Evolutionary conservation across 2,797 vertebrate genomes (phyloP), one percentile per base, ranked within the genome.

Genomic region (Mus spretus): DNA sequence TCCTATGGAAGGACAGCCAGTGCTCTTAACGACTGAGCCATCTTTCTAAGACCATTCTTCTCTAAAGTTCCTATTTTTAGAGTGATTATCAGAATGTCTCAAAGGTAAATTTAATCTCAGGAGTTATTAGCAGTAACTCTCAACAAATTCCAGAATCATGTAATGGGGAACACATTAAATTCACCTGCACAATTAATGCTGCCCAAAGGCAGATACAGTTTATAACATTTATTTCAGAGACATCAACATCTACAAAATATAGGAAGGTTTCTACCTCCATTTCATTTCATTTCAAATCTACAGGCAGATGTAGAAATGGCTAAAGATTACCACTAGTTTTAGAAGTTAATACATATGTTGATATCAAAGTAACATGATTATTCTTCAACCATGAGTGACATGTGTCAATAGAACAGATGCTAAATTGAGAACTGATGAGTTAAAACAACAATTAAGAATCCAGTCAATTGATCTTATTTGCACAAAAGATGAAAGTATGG

Each of bases 341-440:
- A 80, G 37, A 90, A 91, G 78, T 83, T 93, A 93, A 96, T 95
- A 82, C 88, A 87, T 40, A 81, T 81, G 81, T 83, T 98, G 89
- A 87, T 72, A 57, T 72, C 89, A 96, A 95, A 85, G 57, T 95
- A 97, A 95, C 67, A 28, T 92, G 78, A 95, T 96, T 95, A 95
- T 3, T 24, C 17, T 47, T 94, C 77, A 91, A 70, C 65, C 86
- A 90, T 44, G 61, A 59, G 57, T 95, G 91, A 95, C 11, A 87
- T 89, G 7, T 95, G 83, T 96, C 95, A 86, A 93, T 96, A 77
- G 28, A 79, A 75, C 19, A 50, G 31, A 80, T 82, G 34, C 20
- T 72, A 94, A 95, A 88, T 82, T 95, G 93, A 96, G 14, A 96
- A 93, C 0, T 90, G 70, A 95, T 95, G 61, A 37, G n/a, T 75